Conservation (phyloP, 2,888 invertebrate species). For the Taenaris catops region DNA sequence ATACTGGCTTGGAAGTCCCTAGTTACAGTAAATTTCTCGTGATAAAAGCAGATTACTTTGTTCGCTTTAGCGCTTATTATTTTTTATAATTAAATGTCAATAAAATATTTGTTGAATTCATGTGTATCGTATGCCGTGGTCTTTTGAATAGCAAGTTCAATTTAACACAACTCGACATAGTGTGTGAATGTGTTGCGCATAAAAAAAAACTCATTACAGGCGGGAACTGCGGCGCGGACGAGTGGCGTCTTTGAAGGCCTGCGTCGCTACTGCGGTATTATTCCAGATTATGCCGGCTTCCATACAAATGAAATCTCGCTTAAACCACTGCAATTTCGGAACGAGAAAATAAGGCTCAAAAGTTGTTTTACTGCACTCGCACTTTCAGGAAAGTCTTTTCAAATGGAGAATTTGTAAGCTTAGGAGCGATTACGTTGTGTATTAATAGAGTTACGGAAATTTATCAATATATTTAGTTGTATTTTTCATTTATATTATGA, state of each 20-base stretch:
- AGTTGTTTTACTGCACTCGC: constrained; percentile 68
- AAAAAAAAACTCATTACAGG: constrained; percentile 77
- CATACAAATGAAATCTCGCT: constrained; percentile 79
- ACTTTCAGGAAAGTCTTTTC: constrained; percentile 58
- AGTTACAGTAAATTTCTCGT: constrained; percentile 41
- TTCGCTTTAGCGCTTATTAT: constrained; percentile 21
- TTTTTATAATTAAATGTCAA: constrained; percentile 22
- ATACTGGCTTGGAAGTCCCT: constrained; percentile 48
- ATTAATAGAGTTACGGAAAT: constrained; percentile 17
- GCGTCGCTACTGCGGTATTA: constrained; percentile 72
- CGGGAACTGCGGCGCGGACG: constrained; percentile 67
- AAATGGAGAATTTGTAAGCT: constrained; percentile 34
- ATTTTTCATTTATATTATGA: too few relatives aligned
- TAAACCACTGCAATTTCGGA: constrained; percentile 77
- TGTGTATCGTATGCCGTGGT: constrained; percentile 20
- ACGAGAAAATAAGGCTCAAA: constrained; percentile 73
- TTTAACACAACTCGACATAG: constrained; percentile 47
- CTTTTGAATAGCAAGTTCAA: constrained; percentile 42
- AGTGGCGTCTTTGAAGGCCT: constrained; percentile 76
- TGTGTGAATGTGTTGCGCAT: constrained; percentile 71
- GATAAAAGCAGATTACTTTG: constrained; percentile 32
- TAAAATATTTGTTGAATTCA: constrained; percentile 28
- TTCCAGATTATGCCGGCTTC: constrained; percentile 75
- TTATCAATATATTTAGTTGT: too few relatives aligned
- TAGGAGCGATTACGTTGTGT: constrained; percentile 19